Evolutionary conservation across 2,888 invertebrate species (phyloP).

Genomic region (Melieria crassipennis): DNA sequence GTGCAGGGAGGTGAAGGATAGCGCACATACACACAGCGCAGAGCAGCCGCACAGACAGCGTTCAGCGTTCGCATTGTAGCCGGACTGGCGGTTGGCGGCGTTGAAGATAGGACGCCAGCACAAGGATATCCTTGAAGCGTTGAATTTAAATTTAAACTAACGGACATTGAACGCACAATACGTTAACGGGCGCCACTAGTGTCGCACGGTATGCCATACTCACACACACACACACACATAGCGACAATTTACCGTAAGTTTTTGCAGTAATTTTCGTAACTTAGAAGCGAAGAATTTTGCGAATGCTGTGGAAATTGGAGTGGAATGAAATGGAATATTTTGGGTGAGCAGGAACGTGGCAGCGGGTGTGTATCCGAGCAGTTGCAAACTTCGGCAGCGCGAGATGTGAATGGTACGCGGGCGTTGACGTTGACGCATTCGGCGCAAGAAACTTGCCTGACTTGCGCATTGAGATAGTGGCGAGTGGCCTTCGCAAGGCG

Average conservation of each 20-base stretch:
- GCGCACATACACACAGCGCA: slow-evolving; percentile 16
- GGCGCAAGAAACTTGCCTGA: no score
- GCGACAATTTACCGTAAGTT: no score
- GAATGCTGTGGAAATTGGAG: no score
- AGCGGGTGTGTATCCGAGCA: no score
- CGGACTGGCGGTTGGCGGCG: slow-evolving; percentile 16
- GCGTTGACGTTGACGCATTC: no score
- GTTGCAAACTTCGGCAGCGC: no score
- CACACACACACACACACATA: no score
- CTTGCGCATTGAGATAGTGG: no score
- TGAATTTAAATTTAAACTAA: slow-evolving; percentile 39
- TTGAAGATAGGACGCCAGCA: slow-evolving; percentile 33
- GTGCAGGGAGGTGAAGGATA: slow-evolving; percentile 40
- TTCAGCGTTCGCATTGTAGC: slow-evolving; percentile 13
- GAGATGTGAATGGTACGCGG: no score
- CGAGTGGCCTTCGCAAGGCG: no score
- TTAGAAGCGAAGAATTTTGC: neutral
- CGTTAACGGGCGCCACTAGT: neutral
- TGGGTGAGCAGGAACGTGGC: no score
- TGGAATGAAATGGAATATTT: no score
- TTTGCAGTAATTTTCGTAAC: neutral
- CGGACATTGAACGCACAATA: slow-evolving; percentile 21
- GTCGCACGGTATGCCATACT: neutral
- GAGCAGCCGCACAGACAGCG: neutral
- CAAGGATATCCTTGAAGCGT: slow-evolving; percentile 39